A percentile compares a stretch with the other conserved stretches of the same genome.
phyloP scores from a whole-genome alignment of 2,113 vertebrate genomes.

The Chamaea fasciata region DNA sequence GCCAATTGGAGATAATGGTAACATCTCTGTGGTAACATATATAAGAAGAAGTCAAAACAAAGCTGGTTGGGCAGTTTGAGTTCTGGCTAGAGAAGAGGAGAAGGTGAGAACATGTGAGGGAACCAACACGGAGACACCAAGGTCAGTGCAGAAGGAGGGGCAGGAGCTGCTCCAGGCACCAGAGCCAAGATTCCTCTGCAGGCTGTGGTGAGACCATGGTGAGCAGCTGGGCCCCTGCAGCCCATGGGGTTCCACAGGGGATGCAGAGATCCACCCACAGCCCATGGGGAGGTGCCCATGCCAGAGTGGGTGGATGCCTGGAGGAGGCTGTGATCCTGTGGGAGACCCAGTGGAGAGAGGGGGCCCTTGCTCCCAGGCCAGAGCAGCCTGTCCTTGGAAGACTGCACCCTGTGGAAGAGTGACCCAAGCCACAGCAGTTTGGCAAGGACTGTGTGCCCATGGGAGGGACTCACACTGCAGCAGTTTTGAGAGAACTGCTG shows the following conservation, averaged over 20 bases:
- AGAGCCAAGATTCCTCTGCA: fast-evolving
- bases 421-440: fast-evolving
- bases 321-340: background rate
- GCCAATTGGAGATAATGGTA: background rate
- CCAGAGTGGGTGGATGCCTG: background rate
- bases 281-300: background rate
- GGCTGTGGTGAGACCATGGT: fast-evolving
- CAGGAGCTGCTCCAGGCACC: fast-evolving
- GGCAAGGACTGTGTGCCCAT: background rate
- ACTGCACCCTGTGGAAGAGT: background rate
- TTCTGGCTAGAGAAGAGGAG: background rate
- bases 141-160: background rate
- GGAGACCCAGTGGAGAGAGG: background rate
- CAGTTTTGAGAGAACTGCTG: background rate
- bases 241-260: background rate
- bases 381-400: background rate
- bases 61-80: background rate
- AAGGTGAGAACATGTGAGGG: background rate
- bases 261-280: too few relatives aligned
- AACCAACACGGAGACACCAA: background rate
- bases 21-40: background rate
- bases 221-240: too few relatives aligned
- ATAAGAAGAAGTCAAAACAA: background rate
- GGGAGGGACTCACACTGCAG: background rate
- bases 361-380: background rate